Conservation (phyloP, 2,797 vertebrate genomes). For the Crenuchus spilurus region DNA sequence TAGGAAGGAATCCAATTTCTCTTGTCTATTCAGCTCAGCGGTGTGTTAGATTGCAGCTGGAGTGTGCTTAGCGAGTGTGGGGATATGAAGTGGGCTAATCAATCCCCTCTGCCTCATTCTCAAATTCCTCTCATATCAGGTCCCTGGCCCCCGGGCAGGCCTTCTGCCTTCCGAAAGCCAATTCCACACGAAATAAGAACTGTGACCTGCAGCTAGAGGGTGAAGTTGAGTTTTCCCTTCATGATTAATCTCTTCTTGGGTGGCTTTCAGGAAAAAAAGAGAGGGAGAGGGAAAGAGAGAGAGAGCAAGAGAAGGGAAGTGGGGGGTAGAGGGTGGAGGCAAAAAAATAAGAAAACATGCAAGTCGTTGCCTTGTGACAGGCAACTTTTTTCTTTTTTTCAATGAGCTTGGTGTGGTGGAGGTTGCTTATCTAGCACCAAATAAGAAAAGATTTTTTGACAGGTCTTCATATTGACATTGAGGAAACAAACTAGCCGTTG, state of each 20-base stretch:
- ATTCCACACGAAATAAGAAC: constrained; percentile 99
- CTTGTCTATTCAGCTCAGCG: constrained; percentile 99
- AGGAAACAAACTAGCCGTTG: constrained; percentile 90
- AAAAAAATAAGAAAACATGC: constrained; percentile 81
- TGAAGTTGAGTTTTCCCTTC: constrained; percentile 96
- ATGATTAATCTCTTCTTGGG: constrained; percentile 99
- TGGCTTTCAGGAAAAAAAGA: constrained; percentile 85
- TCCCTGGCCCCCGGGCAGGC: constrained; percentile 92
- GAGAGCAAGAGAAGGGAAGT: constrained; percentile 65
- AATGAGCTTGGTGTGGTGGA: constrained; percentile 84
- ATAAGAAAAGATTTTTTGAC: constrained; percentile 84
- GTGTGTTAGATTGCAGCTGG: constrained; percentile 98
- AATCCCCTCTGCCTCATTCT: constrained; percentile 98
- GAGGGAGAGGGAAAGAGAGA: constrained; percentile 54
- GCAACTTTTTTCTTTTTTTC: constrained; percentile 78
- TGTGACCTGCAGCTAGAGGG: constrained; percentile 97
- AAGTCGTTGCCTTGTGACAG: constrained; percentile 85
- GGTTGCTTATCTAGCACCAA: constrained; percentile 87
- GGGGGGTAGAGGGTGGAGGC: constrained; percentile 24
- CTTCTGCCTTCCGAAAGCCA: constrained; percentile 98
- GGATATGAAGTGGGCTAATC: constrained; percentile 98
- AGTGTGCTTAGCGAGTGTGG: constrained; percentile 98
- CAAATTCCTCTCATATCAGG: constrained; percentile 98
- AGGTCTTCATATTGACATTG: constrained; percentile 91
- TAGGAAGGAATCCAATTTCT: constrained; percentile 99